phyloP scores from a whole-genome alignment of 1,140 invertebrate species.

The Hylyphantes graminicola region DNA sequence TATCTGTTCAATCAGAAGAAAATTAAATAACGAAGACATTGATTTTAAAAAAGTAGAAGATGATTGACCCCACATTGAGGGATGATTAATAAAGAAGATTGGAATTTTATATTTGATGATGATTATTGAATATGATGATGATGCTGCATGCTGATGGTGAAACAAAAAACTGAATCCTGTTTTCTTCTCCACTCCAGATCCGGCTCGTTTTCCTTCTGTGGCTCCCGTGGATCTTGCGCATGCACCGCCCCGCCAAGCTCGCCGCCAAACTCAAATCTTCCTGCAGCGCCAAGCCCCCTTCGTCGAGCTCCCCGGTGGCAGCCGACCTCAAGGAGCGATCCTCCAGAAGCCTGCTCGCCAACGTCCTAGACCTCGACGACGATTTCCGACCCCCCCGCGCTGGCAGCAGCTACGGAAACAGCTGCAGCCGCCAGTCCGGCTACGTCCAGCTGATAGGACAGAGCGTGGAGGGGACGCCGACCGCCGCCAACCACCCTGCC shows the following conservation, averaged over 20 bases:
- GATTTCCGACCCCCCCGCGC: slow-evolving; percentile 78
- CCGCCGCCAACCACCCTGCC: slow-evolving; percentile 61
- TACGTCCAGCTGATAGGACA: slow-evolving; percentile 45
- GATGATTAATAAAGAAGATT: neutral
- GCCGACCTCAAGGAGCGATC: slow-evolving; percentile 91
- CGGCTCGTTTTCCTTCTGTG: slow-evolving; percentile 92
- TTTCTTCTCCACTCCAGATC: slow-evolving; percentile 74
- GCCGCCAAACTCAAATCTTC: slow-evolving; percentile 68
- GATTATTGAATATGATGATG: slow-evolving; percentile 14
- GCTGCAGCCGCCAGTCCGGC: slow-evolving; percentile 64
- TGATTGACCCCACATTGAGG: slow-evolving; percentile 4
- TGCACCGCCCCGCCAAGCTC: slow-evolving; percentile 93
- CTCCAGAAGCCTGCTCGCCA: slow-evolving; percentile 92
- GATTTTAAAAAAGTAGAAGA: slow-evolving; percentile 11
- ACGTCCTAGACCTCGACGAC: slow-evolving; percentile 96
- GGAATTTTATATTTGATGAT: neutral
- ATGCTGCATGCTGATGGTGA: slow-evolving; percentile 26
- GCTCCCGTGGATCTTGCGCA: slow-evolving; percentile 94
- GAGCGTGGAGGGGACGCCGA: slow-evolving; percentile 43
- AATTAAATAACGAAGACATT: slow-evolving; percentile 4
- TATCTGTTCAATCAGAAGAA: neutral
- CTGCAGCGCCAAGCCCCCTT: slow-evolving; percentile 70
- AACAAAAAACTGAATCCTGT: slow-evolving; percentile 43
- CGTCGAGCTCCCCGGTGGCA: slow-evolving; percentile 74
- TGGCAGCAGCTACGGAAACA: slow-evolving; percentile 66